Evolutionary conservation across 2,113 vertebrate species (phyloP).

Genomic region (Lota lota): DNA sequence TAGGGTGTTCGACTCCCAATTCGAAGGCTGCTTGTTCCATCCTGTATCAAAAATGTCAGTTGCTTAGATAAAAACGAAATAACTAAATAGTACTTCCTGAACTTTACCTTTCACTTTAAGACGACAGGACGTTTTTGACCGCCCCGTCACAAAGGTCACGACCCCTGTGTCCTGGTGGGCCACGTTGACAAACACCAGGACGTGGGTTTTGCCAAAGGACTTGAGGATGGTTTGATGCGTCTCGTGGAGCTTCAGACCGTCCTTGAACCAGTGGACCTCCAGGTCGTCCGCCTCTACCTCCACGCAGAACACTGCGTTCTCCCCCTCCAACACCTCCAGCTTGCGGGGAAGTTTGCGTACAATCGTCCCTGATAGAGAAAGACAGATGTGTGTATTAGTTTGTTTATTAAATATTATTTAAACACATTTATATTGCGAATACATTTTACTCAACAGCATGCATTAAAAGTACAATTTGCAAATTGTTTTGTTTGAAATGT

Average conservation of each 20-base stretch:
- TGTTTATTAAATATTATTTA: too few relatives aligned
- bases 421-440: too few relatives aligned
- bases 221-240: constrained; percentile 80
- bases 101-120: constrained; percentile 89
- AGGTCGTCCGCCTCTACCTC: constrained; percentile 80
- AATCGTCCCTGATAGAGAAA: constrained; percentile 59
- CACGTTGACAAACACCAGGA: constrained; percentile 88
- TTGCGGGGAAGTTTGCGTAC: constrained; percentile 84
- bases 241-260: constrained; percentile 78
- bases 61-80: too few relatives aligned
- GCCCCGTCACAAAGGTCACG: constrained; percentile 81
- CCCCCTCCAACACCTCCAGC: constrained; percentile 88
- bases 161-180: constrained; percentile 84
- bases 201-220: constrained; percentile 87
- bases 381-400: not conserved
- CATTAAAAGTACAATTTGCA: too few relatives aligned
- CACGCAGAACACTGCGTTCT: constrained; percentile 89
- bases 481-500: too few relatives aligned
- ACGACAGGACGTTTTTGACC: constrained; percentile 83
- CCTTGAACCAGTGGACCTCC: constrained; percentile 84
- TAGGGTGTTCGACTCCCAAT: too few relatives aligned
- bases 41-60: too few relatives aligned
- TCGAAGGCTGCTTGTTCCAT: too few relatives aligned
- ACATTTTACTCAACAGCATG: too few relatives aligned
- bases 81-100: not conserved